These are phyloP conservation scores for Datnioides undecimradiatus DNA, from an alignment of 2,113 vertebrate species.

Conservation along the genomic window DNA sequence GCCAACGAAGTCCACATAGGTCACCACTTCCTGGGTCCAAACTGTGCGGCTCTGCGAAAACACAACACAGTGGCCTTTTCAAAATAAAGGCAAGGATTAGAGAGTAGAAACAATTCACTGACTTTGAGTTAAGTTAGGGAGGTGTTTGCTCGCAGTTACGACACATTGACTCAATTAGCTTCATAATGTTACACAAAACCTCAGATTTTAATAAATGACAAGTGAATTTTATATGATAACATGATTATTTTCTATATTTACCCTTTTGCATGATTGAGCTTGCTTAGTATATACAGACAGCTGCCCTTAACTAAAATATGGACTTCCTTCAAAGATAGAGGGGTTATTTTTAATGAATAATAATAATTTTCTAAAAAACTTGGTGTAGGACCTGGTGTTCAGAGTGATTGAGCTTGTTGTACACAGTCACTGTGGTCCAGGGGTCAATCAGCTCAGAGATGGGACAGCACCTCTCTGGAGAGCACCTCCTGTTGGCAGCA, in stretches of 20 bases:
- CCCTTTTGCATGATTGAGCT: too few species aligned
- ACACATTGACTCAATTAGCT: too few species aligned
- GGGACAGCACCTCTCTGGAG: slow-evolving; percentile 59
- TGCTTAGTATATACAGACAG: too few species aligned
- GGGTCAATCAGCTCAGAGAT: slow-evolving; percentile 56
- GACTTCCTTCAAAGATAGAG: not conserved
- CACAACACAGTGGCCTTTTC: not conserved
- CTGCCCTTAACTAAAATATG: not conserved
- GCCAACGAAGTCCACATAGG: slow-evolving; percentile 57
- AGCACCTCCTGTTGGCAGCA: slow-evolving; percentile 70
- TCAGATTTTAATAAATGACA: too few species aligned
- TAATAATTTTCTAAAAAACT: too few species aligned
- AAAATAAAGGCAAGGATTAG: not conserved
- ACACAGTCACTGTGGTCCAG: slow-evolving; percentile 76
- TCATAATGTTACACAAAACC: too few species aligned
- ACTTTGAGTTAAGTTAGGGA: too few species aligned
- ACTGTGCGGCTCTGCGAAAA: slow-evolving; percentile 58
- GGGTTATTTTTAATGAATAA: too few species aligned
- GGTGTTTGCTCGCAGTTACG: too few species aligned
- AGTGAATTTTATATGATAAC: too few species aligned
- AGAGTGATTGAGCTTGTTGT: slow-evolving; percentile 56
- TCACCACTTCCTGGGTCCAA: slow-evolving; percentile 35
- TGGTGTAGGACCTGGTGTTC: slow-evolving; percentile 66
- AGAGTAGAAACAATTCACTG: too few species aligned
- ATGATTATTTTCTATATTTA: too few species aligned